Evolutionary conservation across 1,140 invertebrate genomes (phyloP), one percentile per base, ranked within the genome.

Genomic region (Leptinotarsa defecta): DNA sequence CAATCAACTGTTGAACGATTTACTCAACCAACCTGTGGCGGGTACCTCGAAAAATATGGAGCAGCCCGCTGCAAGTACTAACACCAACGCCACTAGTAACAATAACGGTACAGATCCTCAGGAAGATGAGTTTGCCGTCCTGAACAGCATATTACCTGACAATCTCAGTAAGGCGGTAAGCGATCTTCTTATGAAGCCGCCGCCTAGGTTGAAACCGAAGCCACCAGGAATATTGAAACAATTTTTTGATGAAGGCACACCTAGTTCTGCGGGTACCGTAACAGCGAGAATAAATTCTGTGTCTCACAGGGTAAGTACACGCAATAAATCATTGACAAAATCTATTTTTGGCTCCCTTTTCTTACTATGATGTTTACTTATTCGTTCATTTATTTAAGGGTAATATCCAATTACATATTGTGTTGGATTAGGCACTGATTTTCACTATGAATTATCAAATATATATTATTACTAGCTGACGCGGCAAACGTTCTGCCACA

Each of bases 241-340:
- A 13, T 80, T 84, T 67, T 86, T 86, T 48, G 82, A 82, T 43
- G 81, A 82, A 48, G 82, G 83, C n/a, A 81, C 84, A 71, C 85
- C 86, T 13, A 84, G 84, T 63, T 80, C 86, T 4, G 85, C 87
- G 0, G 87, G 87, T 17, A 83, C 85, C 11, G 83, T 87, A 43
- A 85, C 85, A 0, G 75, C 81, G 13, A 83, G 80, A 52, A 81
- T 88, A 2, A 85, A 86, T 74, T 84, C 86, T n/a, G 84, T 88
- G 75, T 84, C 87, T 2, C 85, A 87, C 76, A 87, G 86, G 81
- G 87, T 88, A 74, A 83, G 81, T 81, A 34, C 52, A 57, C 5
- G 57, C 4, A 43, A 43, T 27, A 43, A 11, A 43, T 11, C 34
- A 43, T 43, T 43, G 2, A 43, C 3, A 11, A 43, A 43, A 43